phyloP scores from a whole-genome alignment of 2,888 invertebrate genomes.

The Drosophila falleni region DNA sequence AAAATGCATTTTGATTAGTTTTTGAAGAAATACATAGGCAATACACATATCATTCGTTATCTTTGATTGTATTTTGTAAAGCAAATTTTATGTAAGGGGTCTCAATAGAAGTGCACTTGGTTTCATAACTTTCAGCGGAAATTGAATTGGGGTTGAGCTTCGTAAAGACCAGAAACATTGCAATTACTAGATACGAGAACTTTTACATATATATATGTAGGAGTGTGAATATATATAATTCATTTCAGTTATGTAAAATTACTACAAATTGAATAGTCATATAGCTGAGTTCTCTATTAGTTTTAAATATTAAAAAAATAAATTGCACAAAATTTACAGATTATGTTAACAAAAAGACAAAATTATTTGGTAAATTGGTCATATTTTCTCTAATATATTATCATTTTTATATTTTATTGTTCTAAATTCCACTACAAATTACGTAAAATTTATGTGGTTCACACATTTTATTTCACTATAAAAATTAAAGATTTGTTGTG shows the following conservation, averaged over 20 bases:
- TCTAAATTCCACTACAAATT: no score
- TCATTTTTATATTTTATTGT: no score
- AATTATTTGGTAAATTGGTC: no score
- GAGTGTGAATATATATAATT: no score
- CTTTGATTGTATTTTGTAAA: conserved; percentile 27
- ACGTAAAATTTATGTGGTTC: no score
- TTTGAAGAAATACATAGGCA: conserved; percentile 36
- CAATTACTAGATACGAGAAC: not conserved
- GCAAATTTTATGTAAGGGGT: conserved; percentile 69
- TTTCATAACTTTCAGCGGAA: conserved; percentile 76
- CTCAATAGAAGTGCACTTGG: conserved; percentile 35
- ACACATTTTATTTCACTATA: no score
- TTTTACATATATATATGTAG: not conserved
- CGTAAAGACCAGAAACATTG: not conserved
- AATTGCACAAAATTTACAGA: no score
- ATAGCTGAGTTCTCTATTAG: not conserved
- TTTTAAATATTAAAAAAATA: not conserved
- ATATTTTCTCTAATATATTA: no score
- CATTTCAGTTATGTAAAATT: conserved; percentile 2
- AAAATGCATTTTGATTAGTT: conserved; percentile 45
- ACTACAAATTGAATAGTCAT: not conserved
- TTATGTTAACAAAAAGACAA: no score
- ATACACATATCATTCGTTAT: conserved; percentile 65
- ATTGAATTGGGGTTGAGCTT: conserved; percentile 64
- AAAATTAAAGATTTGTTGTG: no score